Conservation (phyloP, 1,140 invertebrate species). For the Phortica variegata region DNA sequence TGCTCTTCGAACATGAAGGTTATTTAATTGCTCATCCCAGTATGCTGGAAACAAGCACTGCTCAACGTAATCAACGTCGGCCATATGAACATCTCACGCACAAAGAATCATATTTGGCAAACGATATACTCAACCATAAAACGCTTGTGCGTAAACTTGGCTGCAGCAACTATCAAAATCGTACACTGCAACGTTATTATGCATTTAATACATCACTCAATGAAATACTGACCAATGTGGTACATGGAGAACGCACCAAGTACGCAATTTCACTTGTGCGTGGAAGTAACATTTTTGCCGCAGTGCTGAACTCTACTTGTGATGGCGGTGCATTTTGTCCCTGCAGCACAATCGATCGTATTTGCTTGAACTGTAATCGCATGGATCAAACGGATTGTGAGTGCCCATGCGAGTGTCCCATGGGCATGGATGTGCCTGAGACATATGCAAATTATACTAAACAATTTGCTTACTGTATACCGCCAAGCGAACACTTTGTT, state of each 20-base stretch:
- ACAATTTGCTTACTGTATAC: slow-evolving; percentile 45
- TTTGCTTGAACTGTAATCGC: slow-evolving; percentile 88
- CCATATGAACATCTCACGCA: slow-evolving; percentile 79
- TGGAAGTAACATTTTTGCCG: slow-evolving; percentile 84
- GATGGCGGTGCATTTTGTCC: slow-evolving; percentile 85
- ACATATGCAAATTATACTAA: slow-evolving; percentile 43
- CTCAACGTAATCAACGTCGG: slow-evolving; percentile 60
- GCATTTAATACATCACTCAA: slow-evolving; percentile 79
- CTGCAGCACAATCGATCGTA: slow-evolving; percentile 84
- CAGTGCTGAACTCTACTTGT: slow-evolving; percentile 77
- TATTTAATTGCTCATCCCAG: slow-evolving; percentile 86
- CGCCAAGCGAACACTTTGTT: slow-evolving; percentile 47
- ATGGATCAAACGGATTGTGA: slow-evolving; percentile 95
- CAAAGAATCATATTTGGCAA: slow-evolving; percentile 81
- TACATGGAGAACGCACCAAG: slow-evolving; percentile 85
- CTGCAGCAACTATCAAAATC: slow-evolving; percentile 77
- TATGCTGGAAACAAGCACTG: slow-evolving; percentile 65
- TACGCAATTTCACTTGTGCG: slow-evolving; percentile 81
- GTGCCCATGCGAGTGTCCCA: slow-evolving; percentile 90
- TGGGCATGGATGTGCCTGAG: slow-evolving; percentile 58
- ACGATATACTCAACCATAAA: slow-evolving; percentile 83
- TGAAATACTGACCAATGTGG: slow-evolving; percentile 76
- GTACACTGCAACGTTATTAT: slow-evolving; percentile 76
- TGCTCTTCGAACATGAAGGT: slow-evolving; percentile 87
- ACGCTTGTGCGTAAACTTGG: slow-evolving; percentile 79